phyloP scores from a whole-genome alignment of 2,113 vertebrate species.

The Riparia riparia region DNA sequence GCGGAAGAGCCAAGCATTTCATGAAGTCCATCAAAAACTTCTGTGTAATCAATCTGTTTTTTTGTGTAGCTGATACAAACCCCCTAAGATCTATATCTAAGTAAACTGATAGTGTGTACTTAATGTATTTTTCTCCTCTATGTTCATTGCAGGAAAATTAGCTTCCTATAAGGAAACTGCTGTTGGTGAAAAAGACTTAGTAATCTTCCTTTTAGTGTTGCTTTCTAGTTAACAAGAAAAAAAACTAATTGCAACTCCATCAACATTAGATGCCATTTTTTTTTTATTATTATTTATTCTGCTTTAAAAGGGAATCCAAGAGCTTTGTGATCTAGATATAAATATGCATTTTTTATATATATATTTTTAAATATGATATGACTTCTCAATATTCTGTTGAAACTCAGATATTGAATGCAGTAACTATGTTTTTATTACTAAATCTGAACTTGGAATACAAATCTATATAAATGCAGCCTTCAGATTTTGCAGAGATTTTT shows the following conservation, averaged over 20 bases:
- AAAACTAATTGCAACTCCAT: background rate
- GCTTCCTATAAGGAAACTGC: background rate
- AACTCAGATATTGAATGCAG: background rate
- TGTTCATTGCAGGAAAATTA: background rate
- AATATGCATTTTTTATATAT: too few relatives aligned
- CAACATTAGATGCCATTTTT: background rate
- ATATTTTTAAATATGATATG: background rate
- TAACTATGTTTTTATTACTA: background rate
- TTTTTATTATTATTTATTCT: background rate
- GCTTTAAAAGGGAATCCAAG: background rate
- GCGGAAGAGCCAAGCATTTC: background rate
- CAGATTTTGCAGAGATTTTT: background rate
- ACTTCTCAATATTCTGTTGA: background rate
- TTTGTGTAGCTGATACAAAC: background rate
- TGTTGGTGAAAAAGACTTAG: background rate
- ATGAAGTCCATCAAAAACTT: conserved; percentile 9
- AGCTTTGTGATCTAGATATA: background rate
- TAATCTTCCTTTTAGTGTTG: background rate
- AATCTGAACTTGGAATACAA: conserved; percentile 22
- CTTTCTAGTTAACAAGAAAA: background rate
- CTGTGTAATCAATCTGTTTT: background rate
- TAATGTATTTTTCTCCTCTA: background rate
- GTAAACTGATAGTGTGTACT: background rate
- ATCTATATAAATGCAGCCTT: background rate
- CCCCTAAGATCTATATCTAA: background rate